Evolutionary conservation across 2,113 vertebrate genomes (phyloP), one percentile per base, ranked within the genome.

Genomic region (Azemiops feae): DNA sequence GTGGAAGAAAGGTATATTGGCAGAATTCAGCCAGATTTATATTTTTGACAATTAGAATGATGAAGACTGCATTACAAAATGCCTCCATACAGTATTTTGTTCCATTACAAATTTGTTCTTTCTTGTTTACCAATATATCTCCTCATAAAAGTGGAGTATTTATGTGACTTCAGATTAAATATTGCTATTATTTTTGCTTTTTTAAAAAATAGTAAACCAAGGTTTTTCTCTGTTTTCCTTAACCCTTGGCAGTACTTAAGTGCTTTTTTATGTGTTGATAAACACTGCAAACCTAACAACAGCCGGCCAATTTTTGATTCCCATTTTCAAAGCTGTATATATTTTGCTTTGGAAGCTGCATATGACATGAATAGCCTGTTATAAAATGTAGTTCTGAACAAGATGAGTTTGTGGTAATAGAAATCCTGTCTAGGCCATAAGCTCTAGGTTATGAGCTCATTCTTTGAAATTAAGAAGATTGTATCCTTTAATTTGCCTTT

Each of bases 281-380:
- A 55, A 52, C 30, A 6, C 10, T 91, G n/a, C 11, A 94, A 96
- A 91, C 60, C 85, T 81, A 94, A 90, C 60, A 64, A 0, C 90
- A 74, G 2, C 91, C 87, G 27, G 54, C 9, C 89, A 55, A 3
- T 92, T 95, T 95, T 93, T 89, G 89, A 95, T 91, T 20, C 60
- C 0, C 4, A 2, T 1, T 90, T 88, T 86, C 91, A 95, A 93
- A 96, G 92, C 55, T 81, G 6, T 58, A 5, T 20, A 20, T 12
- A 12, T 54, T 93, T 91, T 23, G 86, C 93, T 96, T 93, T 89
- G 92, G 64, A 93, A 86, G n/a, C 16, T 93, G 55, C 57, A 87
- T 93, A 91, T 92, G 93, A 93, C 91, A 92, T 93, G 87, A 60
- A 89, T 60, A 55, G 64, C 47, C 91, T 93, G 88, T 12, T 11